phyloP scores from a whole-genome alignment of 2,797 vertebrate genomes.

The Anguilla obscura region DNA sequence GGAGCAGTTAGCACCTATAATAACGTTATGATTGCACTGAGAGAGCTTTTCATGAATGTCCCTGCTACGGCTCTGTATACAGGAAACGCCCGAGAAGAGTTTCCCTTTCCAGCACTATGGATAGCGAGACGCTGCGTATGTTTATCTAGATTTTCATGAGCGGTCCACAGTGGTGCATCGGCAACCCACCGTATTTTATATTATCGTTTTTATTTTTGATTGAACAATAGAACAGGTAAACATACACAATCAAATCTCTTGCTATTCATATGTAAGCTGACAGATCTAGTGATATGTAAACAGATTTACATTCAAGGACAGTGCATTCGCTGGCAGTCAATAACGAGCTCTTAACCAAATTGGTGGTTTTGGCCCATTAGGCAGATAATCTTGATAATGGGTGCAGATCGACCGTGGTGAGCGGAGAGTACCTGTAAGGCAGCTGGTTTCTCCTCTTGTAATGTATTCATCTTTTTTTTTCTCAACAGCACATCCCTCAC shows the following conservation, averaged over 20 bases:
- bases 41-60: neutral
- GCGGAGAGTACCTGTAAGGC: neutral
- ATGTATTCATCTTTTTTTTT: neutral
- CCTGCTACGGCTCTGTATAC: neutral
- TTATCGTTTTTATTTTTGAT: neutral
- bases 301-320: neutral
- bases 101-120: neutral
- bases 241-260: neutral
- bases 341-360: constrained; percentile 20
- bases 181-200: neutral
- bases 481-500: neutral
- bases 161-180: too few relatives aligned
- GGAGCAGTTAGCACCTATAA: neutral
- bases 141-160: neutral
- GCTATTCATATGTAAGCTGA: neutral
- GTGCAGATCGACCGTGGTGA: neutral
- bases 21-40: neutral
- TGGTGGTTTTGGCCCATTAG: constrained; percentile 15
- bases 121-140: neutral
- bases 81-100: neutral
- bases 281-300: neutral
- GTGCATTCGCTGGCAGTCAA: neutral
- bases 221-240: neutral
- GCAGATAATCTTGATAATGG: constrained; percentile 20
- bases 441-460: neutral